A percentile compares a stretch with the other conserved stretches of the same genome.
phyloP scores from a whole-genome alignment of 2,888 invertebrate species.

The Trisateles emortualis region DNA sequence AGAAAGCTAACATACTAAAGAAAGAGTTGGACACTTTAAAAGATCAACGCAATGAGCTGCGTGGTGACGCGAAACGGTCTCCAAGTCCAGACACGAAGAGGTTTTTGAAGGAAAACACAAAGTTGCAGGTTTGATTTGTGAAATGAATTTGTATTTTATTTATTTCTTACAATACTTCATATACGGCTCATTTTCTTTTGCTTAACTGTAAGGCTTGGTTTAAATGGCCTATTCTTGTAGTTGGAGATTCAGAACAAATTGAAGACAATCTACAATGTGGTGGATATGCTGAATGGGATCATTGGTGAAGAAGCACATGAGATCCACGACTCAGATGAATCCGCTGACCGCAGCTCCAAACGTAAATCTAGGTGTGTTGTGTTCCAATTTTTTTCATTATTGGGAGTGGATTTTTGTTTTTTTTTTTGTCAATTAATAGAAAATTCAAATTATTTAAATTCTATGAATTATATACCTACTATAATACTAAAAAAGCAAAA shows the following conservation, averaged over 20 bases:
- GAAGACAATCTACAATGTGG: constrained; percentile 94
- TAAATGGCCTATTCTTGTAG: constrained; percentile 71
- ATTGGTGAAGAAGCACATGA: constrained; percentile 90
- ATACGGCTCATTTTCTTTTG: constrained; percentile 38
- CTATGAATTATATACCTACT: too few species aligned
- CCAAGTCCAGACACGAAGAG: constrained; percentile 92
- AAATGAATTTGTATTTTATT: constrained; percentile 30
- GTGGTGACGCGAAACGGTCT: constrained; percentile 89
- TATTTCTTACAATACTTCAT: constrained; percentile 8
- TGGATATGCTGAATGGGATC: constrained; percentile 95
- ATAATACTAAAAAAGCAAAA: constrained; percentile 1
- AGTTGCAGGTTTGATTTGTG: constrained; percentile 90
- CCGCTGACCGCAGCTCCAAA: constrained; percentile 63
- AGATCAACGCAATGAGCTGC: constrained; percentile 92
- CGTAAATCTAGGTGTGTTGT: constrained; percentile 78
- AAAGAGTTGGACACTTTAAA: constrained; percentile 93
- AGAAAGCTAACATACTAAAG: constrained; percentile 90
- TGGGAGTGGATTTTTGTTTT: constrained; percentile 32
- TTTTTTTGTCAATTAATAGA: background rate
- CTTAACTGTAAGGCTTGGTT: constrained; percentile 37
- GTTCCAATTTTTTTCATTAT: constrained; percentile 13
- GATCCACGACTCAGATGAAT: constrained; percentile 57
- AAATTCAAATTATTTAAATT: too few species aligned
- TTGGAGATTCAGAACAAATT: constrained; percentile 92
- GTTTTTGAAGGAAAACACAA: constrained; percentile 93